Evolutionary conservation across 2,888 invertebrate species (phyloP).

Genomic region (Brachynemurus nebulosus): DNA sequence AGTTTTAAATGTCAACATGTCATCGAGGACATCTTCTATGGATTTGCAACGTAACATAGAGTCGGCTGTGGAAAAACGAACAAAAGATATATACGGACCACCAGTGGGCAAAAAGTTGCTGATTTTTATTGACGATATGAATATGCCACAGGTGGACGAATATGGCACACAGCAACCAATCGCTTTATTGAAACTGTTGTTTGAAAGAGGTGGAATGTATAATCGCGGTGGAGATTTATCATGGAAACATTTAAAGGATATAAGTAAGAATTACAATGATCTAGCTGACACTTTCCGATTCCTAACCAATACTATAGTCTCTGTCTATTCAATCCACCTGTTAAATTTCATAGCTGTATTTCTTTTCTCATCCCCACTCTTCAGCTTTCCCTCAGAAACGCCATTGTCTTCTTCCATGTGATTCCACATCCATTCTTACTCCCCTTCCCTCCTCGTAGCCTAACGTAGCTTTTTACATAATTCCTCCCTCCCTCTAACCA

Average conservation of each 20-base stretch:
- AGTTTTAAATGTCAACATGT: slow-evolving; percentile 76
- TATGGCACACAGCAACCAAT: slow-evolving; percentile 93
- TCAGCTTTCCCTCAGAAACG: no score
- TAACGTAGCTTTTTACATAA: no score
- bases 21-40: slow-evolving; percentile 78
- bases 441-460: no score
- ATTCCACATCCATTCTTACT: no score
- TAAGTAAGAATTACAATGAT: no score
- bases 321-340: no score
- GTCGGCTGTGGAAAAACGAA: slow-evolving; percentile 76
- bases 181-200: slow-evolving; percentile 76
- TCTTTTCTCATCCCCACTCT: no score
- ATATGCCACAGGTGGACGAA: slow-evolving; percentile 79
- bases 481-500: no score
- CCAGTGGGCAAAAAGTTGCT: slow-evolving; percentile 79
- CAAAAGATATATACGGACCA: slow-evolving; percentile 81
- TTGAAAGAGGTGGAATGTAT: slow-evolving; percentile 80
- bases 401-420: no score
- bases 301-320: no score
- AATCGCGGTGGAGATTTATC: slow-evolving; percentile 78
- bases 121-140: slow-evolving; percentile 88
- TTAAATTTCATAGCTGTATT: no score
- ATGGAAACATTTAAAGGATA: slow-evolving; percentile 79
- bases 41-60: slow-evolving; percentile 82
- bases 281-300: no score